Percentiles rank a stretch among this genome's conserved stretches.
Evolutionary conservation across 2,113 vertebrate genomes (phyloP).

Genomic region (Solea solea): DNA sequence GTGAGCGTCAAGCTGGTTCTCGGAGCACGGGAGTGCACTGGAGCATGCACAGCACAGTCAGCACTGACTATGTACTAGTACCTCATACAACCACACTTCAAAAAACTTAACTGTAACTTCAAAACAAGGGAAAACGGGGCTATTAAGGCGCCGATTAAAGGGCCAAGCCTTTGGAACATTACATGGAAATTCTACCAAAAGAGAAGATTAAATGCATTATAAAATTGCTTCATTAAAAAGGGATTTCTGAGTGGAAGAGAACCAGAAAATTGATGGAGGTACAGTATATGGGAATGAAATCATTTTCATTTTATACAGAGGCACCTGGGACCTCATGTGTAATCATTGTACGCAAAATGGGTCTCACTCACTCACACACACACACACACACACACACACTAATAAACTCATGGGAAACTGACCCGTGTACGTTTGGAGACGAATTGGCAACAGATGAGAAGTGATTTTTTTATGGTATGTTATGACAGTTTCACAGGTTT

Average conservation of each 20-base stretch:
- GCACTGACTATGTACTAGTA: too few species aligned
- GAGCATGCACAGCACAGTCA: too few species aligned
- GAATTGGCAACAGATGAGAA: not conserved
- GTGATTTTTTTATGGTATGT: not conserved
- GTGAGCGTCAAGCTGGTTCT: too few species aligned
- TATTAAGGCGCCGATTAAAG: not conserved
- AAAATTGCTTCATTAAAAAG: not conserved
- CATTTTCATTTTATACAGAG: not conserved
- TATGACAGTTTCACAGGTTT: not conserved
- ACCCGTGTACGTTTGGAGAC: not conserved
- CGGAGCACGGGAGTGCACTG: too few species aligned
- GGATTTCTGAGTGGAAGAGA: not conserved
- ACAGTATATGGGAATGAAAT: too few species aligned
- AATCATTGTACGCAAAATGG: not conserved
- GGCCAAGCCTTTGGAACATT: not conserved
- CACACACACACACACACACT: not conserved
- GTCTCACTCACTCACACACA: too few species aligned
- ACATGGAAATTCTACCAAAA: not conserved
- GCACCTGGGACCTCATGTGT: not conserved
- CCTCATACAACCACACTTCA: too few species aligned
- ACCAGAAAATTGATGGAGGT: not conserved
- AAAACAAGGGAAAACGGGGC: not conserved
- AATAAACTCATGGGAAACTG: not conserved
- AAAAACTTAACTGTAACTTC: too few species aligned
- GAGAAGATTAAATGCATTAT: not conserved